phyloP scores from a whole-genome alignment of 2,888 invertebrate species.

The Napeogenes inachia region DNA sequence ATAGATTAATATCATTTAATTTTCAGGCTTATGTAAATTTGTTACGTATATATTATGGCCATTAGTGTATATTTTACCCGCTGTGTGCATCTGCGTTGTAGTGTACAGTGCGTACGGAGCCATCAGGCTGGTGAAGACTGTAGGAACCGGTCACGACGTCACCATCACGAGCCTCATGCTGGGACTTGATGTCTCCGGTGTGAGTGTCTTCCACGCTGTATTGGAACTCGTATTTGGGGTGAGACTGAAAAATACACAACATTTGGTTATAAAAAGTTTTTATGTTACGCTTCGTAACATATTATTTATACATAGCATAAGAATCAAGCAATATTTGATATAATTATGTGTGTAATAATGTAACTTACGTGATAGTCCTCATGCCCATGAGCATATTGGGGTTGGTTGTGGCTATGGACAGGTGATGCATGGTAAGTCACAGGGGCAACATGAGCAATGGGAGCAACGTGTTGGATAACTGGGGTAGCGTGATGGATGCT shows the following conservation, averaged over 20 bases:
- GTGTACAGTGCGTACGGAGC: constrained; percentile 75
- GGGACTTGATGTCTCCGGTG: constrained; percentile 76
- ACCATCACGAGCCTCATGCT: constrained; percentile 74
- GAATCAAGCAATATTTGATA: too few species aligned
- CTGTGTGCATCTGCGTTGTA: constrained; percentile 78
- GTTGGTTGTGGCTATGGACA: constrained; percentile 28
- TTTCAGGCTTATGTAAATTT: background rate
- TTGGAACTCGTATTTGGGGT: constrained; percentile 74
- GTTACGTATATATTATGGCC: too few species aligned
- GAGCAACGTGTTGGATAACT: constrained; percentile 24
- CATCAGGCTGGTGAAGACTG: constrained; percentile 74
- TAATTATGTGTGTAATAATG: too few species aligned
- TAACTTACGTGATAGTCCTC: constrained; percentile 50
- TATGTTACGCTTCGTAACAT: too few species aligned
- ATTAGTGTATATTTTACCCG: constrained; percentile 40
- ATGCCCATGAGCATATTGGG: constrained; percentile 36
- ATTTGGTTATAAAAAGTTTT: too few species aligned
- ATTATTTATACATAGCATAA: too few species aligned
- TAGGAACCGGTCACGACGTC: constrained; percentile 70
- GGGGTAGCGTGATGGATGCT: constrained; percentile 39
- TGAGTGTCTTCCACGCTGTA: constrained; percentile 74
- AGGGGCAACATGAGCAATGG: constrained; percentile 16
- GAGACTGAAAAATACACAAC: constrained; percentile 44
- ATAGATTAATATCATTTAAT: background rate
- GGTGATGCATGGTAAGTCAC: constrained; percentile 4